Conservation (phyloP, 2,888 invertebrate species). For the Drosophila emarginata region DNA sequence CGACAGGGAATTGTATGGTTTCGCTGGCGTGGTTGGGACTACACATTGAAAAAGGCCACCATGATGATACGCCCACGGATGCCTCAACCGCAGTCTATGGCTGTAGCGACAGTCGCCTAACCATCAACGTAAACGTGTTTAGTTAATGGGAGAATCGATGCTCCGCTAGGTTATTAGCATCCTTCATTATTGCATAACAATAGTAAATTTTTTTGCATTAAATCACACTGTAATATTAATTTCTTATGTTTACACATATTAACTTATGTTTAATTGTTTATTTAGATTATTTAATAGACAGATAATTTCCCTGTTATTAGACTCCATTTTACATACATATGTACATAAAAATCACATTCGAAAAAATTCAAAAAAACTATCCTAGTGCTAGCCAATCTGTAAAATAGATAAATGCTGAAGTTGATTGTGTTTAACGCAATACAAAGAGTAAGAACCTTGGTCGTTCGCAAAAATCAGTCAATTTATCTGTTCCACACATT, state of each 20-base stretch:
- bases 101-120: conserved; percentile 50
- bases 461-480: neutral
- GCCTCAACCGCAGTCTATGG: conserved; percentile 73
- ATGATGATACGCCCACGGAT: conserved; percentile 94
- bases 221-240: conserved; percentile 63
- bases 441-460: neutral
- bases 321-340: conserved; percentile 14
- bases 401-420: conserved; percentile 1
- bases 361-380: conserved; percentile 10
- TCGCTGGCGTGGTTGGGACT: conserved; percentile 97
- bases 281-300: conserved; percentile 14
- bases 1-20: conserved; percentile 97
- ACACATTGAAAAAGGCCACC: conserved; percentile 92
- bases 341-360: conserved; percentile 14
- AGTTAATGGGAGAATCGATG: conserved; percentile 41
- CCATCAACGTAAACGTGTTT: conserved; percentile 25
- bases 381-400: conserved; percentile 11
- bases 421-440: conserved; percentile 6
- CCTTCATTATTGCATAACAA: conserved; percentile 38
- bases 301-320: conserved; percentile 10
- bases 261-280: conserved; percentile 68
- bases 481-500: neutral
- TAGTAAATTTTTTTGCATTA: conserved; percentile 53
- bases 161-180: conserved; percentile 54
- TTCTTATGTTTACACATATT: conserved; percentile 78